Evolutionary conservation across 2,797 vertebrate genomes (phyloP), one percentile per base, ranked within the genome.

Genomic region (Poeciliopsis infans): DNA sequence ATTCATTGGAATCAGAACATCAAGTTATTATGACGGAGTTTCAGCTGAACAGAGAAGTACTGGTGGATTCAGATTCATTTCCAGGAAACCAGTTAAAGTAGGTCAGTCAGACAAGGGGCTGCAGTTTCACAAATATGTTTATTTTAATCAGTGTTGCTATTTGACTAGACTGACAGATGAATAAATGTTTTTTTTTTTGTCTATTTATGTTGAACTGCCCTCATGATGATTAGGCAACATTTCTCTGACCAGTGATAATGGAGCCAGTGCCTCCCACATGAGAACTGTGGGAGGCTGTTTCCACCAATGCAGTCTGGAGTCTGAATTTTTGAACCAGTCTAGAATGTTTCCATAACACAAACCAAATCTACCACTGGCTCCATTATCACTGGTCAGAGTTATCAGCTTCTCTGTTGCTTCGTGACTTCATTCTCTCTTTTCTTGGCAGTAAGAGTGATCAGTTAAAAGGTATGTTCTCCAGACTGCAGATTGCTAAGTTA

Each of bases 41-140:
- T 68, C 20, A 68, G 7, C 28, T 20, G 20, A 66, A 20, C 33
- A 66, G 2, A 73, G 3, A 49, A 39, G 28, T 64, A 41, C 36
- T 0, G 13, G 13, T 5, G 36, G 31, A 15, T 25, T 74, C 41
- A 1, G 57, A 47, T 31, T 46, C 11, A 47, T 36, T 64, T 77
- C 39, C 75, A 76, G 75, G 31, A 61, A 80, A 3, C 51, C 31
- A 23, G 36, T 53, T 33, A 45, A 73, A 77, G 74, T 68, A 18
- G 55, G 74, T 66, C 61, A 73, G 53, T 41, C 49, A 23, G 7
- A 18, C 7, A 64, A 80, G 49, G 53, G 41, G 8, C 53, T 55
- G 53, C 25, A 28, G 36, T 28, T 57, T 28, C 55, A 10, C 20
- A 20, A 41, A 11, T 31, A 66, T 33, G 13, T 33, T 36, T 23